Evolutionary conservation across 2,113 vertebrate species (phyloP), one percentile per base, ranked within the genome.

Genomic region (Corvus cornix): DNA sequence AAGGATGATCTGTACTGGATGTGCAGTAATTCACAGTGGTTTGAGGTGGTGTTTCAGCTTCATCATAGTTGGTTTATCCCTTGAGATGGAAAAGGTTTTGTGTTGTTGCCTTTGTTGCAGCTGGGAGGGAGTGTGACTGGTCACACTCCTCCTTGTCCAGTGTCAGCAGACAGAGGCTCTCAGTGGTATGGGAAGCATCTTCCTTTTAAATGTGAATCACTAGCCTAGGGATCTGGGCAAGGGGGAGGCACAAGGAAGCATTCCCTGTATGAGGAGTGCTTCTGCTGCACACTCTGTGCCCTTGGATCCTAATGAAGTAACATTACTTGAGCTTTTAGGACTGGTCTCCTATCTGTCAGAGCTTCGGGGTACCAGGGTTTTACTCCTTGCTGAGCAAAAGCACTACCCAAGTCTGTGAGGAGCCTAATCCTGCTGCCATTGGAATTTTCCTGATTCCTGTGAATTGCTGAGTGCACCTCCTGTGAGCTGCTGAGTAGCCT

Each of bases 131-230:
- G 72, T 0, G 1, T 90, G 72, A 37, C 64, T 85, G 64, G 31
- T 35, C 41, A 3, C 7, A 0, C 52, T 87, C 44, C 56, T 84
- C n/a, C 56, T 48, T 67, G 60, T 49, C 46, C 31, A 9, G 68
- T 7, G 11, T 43, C 49, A 60, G 92, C 76, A 80, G 91, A 35
- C 58, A 30, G 79, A 82, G 85, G 77, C 74, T 66, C 48, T 87
- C 86, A 27, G 93, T 69, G 90, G 77, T 27, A 33, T 79, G 90
- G 80, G 84, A 86, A 92, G 88, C 49, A 67, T 93, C 90, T 94
- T 96, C 90, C 88, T 95, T 95, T 87, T 58, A 89, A 96, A 97
- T 96, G 95, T 96, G 96, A 95, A 96, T 94, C 69, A 60, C 69
- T 94, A 87, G 44, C 90, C 60, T 87, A n/a, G 89, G 79, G 78